Conservation (phyloP, 2,113 vertebrate genomes). For the Aspidoscelis tigris region DNA sequence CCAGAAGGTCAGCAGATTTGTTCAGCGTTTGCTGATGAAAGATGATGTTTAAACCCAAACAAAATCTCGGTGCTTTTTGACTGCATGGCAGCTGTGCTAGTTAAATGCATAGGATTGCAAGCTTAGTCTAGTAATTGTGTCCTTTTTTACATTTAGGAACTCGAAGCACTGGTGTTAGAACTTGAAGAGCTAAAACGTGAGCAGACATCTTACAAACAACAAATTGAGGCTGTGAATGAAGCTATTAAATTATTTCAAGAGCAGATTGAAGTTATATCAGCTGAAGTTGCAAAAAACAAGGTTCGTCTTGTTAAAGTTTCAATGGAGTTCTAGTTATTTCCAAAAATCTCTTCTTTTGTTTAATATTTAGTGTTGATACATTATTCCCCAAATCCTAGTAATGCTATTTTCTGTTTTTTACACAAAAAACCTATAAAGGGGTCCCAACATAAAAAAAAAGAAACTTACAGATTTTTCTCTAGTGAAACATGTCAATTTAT, state of each 20-base stretch:
- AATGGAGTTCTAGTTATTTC: not conserved
- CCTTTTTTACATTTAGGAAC: constrained; percentile 79
- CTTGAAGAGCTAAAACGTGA: constrained; percentile 88
- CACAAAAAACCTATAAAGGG: no score
- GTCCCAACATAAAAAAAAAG: no score
- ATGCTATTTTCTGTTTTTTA: no score
- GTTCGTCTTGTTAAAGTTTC: constrained; percentile 64
- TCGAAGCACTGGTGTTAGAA: constrained; percentile 86
- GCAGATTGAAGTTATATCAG: constrained; percentile 80
- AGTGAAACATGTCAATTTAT: no score
- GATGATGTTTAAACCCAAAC: no score
- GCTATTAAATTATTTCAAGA: constrained; percentile 81
- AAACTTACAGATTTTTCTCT: no score
- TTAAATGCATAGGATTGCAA: not conserved
- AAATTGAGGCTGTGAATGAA: constrained; percentile 84
- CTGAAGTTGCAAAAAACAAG: constrained; percentile 84
- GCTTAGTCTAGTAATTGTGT: not conserved
- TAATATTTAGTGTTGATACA: no score
- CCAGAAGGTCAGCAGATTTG: no score
- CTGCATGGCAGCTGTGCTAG: no score
- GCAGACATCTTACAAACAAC: constrained; percentile 82
- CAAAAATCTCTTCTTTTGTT: not conserved
- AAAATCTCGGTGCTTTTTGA: no score
- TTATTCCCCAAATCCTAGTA: not conserved
- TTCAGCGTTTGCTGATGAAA: no score